Evolutionary conservation across 1,140 invertebrate genomes (phyloP).

Genomic region (Archivesica marissinica): DNA sequence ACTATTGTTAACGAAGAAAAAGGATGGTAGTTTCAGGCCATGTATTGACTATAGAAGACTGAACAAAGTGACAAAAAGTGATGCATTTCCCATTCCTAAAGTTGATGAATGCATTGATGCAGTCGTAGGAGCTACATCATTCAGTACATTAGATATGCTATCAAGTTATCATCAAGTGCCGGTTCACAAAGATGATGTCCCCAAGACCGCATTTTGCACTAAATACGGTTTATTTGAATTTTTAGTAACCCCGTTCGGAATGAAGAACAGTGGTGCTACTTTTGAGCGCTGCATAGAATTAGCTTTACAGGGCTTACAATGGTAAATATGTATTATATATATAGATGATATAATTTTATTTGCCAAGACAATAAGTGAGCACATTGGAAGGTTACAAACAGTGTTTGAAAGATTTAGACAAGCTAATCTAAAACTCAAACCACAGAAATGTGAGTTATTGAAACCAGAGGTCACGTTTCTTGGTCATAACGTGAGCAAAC

Average conservation of each 20-base stretch:
- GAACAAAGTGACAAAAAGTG: slow-evolving; percentile 79
- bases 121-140: background rate
- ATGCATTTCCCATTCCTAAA: slow-evolving; percentile 20
- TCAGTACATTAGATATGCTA: background rate
- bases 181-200: slow-evolving; percentile 10
- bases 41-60: slow-evolving; percentile 84
- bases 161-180: slow-evolving; percentile 35
- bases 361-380: background rate
- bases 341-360: slow-evolving; percentile 55
- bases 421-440: slow-evolving; percentile 20
- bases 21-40: slow-evolving; percentile 82
- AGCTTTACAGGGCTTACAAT: slow-evolving; percentile 52
- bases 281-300: slow-evolving; percentile 63
- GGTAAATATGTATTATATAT: slow-evolving; percentile 56
- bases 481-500: background rate
- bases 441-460: slow-evolving; percentile 38
- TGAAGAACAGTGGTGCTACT: slow-evolving; percentile 55
- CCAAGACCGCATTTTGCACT: slow-evolving; percentile 69
- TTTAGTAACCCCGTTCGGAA: slow-evolving; percentile 63
- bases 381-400: background rate
- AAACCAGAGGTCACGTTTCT: slow-evolving; percentile 34
- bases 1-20: slow-evolving; percentile 84
- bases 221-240: slow-evolving; percentile 67
- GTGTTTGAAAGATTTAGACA: background rate
- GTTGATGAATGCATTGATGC: slow-evolving; percentile 9